Conservation (phyloP, 2,797 vertebrate genomes). For the Acropternis orthonyx region DNA sequence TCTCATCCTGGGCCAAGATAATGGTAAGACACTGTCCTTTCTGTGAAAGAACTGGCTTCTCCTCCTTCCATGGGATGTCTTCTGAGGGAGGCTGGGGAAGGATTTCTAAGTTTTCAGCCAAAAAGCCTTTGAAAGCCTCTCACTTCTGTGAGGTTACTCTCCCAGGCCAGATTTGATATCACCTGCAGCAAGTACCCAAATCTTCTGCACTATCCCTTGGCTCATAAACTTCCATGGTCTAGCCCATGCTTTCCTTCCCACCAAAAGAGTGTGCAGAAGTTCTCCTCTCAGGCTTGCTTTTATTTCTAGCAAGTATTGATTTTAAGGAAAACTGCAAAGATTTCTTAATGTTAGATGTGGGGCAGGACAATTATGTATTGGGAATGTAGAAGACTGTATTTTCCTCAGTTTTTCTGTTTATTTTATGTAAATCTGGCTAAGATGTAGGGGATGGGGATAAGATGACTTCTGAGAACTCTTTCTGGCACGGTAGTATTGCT, state of each 20-base stretch:
- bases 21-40: slow-evolving; percentile 81
- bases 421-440: neutral
- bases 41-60: neutral
- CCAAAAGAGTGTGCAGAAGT: neutral
- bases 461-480: neutral
- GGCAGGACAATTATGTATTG: neutral
- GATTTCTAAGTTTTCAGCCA: neutral
- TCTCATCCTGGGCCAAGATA: slow-evolving; percentile 96
- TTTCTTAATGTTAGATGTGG: neutral
- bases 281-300: neutral
- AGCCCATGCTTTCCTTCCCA: neutral
- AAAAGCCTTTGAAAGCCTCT: neutral
- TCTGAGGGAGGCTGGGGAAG: neutral
- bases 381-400: neutral
- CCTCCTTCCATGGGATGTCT: neutral
- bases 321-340: neutral
- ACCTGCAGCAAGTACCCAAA: neutral
- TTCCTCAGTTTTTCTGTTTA: neutral
- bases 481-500: neutral
- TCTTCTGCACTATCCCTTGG: neutral
- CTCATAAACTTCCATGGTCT: neutral
- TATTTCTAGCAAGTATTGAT: neutral
- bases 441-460: neutral
- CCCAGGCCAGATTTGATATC: neutral
- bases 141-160: neutral